Conservation (phyloP, 2,113 vertebrate genomes). For the Xenopus tropicalis region UCB_Xtro_10.0 CM004451.2:64391001-64391500, state of each 20-base stretch:
- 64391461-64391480: too few relatives aligned
- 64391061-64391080: constrained; percentile 34
- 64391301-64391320: background rate
- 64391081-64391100: constrained; percentile 39
- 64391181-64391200: constrained; percentile 13
- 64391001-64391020: background rate
- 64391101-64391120: constrained; percentile 7
- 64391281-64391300: background rate
- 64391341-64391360: background rate
- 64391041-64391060: constrained; percentile 21
- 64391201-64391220: constrained; percentile 6
- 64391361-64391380: too few relatives aligned
- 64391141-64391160: constrained; percentile 39
- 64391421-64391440: too few relatives aligned
- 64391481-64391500: too few relatives aligned
- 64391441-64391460: too few relatives aligned
- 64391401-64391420: too few relatives aligned
- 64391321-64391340: background rate
- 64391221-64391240: constrained; percentile 21
- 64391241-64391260: constrained; percentile 10
- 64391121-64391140: constrained; percentile 25
- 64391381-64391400: too few relatives aligned
- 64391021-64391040: constrained; percentile 9
- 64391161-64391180: constrained; percentile 21
- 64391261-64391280: background rate